phyloP scores from a whole-genome alignment of 1,140 invertebrate genomes.

The Drosophila trapezifrons region DNA sequence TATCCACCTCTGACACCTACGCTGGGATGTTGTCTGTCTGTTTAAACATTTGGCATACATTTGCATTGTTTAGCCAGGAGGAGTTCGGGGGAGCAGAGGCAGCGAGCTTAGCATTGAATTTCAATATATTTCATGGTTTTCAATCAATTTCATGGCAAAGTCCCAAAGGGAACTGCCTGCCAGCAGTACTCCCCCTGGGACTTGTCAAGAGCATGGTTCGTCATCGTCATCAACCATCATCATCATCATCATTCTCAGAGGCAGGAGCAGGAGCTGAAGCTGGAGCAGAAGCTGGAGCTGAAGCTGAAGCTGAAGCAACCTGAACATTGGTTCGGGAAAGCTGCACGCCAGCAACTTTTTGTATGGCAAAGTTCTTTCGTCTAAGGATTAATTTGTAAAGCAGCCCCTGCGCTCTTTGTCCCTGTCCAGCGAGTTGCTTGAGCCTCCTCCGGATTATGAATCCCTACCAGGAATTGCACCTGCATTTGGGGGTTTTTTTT shows the following conservation, averaged over 20 bases:
- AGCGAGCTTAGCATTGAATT: slow-evolving; percentile 66
- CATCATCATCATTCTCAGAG: slow-evolving; percentile 4
- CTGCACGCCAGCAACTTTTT: slow-evolving; percentile 52
- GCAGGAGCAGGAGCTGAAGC: neutral
- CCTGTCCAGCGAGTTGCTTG: slow-evolving; percentile 33
- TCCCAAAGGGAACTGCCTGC: slow-evolving; percentile 39
- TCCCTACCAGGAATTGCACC: slow-evolving; percentile 24
- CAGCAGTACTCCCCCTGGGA: slow-evolving; percentile 56
- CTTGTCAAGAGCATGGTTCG: slow-evolving; percentile 69
- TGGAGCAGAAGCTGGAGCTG: neutral
- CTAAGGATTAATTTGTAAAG: slow-evolving; percentile 71
- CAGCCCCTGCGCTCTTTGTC: slow-evolving; percentile 42
- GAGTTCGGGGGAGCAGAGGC: slow-evolving; percentile 2
- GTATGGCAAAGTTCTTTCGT: slow-evolving; percentile 56
- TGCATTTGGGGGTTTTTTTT: slow-evolving; percentile 18
- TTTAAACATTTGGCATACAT: slow-evolving; percentile 56
- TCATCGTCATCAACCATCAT: slow-evolving; percentile 42
- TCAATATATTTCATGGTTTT: slow-evolving; percentile 81
- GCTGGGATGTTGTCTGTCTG: slow-evolving; percentile 24
- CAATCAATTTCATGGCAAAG: slow-evolving; percentile 75
- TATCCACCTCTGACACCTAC: slow-evolving; percentile 20
- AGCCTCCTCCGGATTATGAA: slow-evolving; percentile 66
- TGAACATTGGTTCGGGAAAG: slow-evolving; percentile 5
- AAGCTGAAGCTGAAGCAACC: neutral
- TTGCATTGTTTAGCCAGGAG: slow-evolving; percentile 42